A percentile compares a stretch with the other conserved stretches of the same genome.
These are phyloP conservation scores for Ophion ventricosus DNA, from an alignment of 2,888 invertebrate genomes.

Conservation along the genomic window DNA sequence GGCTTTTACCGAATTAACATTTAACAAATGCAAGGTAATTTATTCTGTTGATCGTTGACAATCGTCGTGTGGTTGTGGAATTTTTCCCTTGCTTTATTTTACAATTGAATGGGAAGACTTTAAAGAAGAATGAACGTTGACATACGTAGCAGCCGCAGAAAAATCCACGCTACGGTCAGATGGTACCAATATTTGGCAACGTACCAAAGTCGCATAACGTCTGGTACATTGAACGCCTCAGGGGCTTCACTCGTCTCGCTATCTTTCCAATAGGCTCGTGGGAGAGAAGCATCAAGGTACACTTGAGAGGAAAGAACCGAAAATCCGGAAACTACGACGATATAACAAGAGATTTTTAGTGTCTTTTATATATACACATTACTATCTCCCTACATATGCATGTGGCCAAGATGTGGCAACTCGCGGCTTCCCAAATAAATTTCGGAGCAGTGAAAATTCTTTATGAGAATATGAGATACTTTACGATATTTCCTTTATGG, in stretches of 20 bases:
- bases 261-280: constrained; percentile 26
- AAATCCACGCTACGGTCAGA: constrained; percentile 67
- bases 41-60: constrained; percentile 15
- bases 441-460: neutral
- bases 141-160: constrained; percentile 23
- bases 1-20: neutral
- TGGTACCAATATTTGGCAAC: constrained; percentile 66
- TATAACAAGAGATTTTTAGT: constrained; percentile 35
- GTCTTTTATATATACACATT: constrained; percentile 31
- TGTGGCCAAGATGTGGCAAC: neutral
- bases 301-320: constrained; percentile 44
- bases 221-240: constrained; percentile 66
- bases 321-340: constrained; percentile 54
- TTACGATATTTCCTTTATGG: neutral
- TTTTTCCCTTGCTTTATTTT: constrained; percentile 4
- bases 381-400: neutral
- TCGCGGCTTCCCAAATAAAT: constrained; percentile 6
- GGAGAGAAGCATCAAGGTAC: constrained; percentile 12
- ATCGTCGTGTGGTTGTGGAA: neutral
- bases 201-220: constrained; percentile 72
- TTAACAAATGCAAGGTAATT: constrained; percentile 27
- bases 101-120: neutral
- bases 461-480: neutral
- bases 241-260: constrained; percentile 48
- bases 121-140: constrained; percentile 1